Evolutionary conservation across 2,888 invertebrate genomes (phyloP), one percentile per base, ranked within the genome.

Genomic region (Lochmaea capreae): DNA sequence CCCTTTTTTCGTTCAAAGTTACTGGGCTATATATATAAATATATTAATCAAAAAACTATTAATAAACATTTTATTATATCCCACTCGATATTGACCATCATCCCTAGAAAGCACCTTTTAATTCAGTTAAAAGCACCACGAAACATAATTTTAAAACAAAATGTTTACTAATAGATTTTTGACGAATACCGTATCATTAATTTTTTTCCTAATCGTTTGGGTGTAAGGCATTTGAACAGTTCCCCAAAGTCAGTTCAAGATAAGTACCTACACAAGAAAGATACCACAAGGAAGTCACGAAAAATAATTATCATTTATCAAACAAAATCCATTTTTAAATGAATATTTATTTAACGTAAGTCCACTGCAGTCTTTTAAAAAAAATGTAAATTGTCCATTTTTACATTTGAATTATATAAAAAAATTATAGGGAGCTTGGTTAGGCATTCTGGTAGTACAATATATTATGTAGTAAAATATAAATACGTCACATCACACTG

Each of bases 401-500:
- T 39, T 33, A 59, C 5, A 26, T n/a, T 1, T 33, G 12, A 39
- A 26, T 49, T 39, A 49, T 49, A 33, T 42, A 67, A 65, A 42
- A 67, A 70, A 46, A 54, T 49, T 14, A 33, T 57, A 68, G 74
- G 76, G 74, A 76, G 74, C 76, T 68, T 74, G 61, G 71, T 74
- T 77, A 80, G 79, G 79, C 79, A 79, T 78, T 78, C 65, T 75
- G 78, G 80, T 80, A 79, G 77, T 73, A 80, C 62, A 78, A 43
- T 71, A 78, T 78, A 80, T 77, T 74, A 75, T 77, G 78, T 80
- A 74, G 79, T 79, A 80, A 79, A 82, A 80, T 81, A 82, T 82
- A 83, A 83, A 82, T 83, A 83, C 80, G 80, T 81, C 82, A 83
- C 81, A 81, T 83, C 82, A 83, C 82, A 80, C 82, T 76, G 12